Conservation (phyloP, 2,888 invertebrate species). For the Diarsia dahlii region DNA sequence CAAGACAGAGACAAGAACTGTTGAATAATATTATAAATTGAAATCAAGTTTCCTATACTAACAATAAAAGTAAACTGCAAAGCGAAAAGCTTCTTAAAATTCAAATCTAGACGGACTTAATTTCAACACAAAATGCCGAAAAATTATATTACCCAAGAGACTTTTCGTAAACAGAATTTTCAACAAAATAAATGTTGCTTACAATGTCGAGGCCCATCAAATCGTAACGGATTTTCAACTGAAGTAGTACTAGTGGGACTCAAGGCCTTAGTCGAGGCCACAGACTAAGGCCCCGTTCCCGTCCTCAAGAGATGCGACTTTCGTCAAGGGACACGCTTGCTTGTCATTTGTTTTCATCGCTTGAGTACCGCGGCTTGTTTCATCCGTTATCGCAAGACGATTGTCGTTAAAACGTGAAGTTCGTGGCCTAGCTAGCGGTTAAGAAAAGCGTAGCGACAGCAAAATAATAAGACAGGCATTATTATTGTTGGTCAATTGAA, state of each 20-base stretch:
- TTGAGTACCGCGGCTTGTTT: not conserved
- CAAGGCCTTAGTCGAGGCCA: constrained; percentile 23
- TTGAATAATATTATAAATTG: not conserved
- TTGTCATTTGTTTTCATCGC: not conserved
- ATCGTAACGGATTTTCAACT: constrained; percentile 52
- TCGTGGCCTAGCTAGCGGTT: not conserved
- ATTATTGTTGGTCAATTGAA: constrained; percentile 52
- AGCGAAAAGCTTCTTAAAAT: constrained; percentile 6
- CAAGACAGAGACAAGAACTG: not conserved
- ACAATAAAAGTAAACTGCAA: not conserved
- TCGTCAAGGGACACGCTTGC: not conserved
- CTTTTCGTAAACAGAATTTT: constrained; percentile 31
- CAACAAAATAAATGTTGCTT: constrained; percentile 38
- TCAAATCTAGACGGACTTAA: not conserved
- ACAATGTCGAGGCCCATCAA: constrained; percentile 48
- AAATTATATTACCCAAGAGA: constrained; percentile 33
- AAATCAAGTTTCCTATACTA: constrained; percentile 1
- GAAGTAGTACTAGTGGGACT: constrained; percentile 37
- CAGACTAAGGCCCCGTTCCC: not conserved
- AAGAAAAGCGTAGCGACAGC: constrained; percentile 17
- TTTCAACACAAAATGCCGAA: constrained; percentile 28
- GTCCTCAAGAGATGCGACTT: constrained; percentile 3
- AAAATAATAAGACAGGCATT: constrained; percentile 42
- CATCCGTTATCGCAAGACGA: not conserved
- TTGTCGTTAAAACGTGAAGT: not conserved